Percentiles rank a stretch among this genome's conserved stretches.
Evolutionary conservation across 2,888 invertebrate species (phyloP).

Genomic region (Cynaeus angustus): DNA sequence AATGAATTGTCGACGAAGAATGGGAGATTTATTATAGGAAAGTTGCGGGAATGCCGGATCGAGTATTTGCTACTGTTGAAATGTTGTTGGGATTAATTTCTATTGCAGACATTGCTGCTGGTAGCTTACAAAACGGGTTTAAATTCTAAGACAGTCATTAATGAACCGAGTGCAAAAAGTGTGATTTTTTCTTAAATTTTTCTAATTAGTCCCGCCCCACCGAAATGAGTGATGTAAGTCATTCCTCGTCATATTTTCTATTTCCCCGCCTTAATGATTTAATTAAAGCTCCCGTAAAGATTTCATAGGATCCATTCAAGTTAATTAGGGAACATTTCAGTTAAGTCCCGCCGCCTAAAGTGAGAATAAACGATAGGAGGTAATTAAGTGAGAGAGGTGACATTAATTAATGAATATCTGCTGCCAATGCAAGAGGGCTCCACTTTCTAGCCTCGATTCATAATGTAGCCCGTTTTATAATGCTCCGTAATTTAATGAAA

Average conservation of each 20-base stretch:
- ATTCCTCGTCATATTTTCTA: constrained; percentile 28
- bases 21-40: constrained; percentile 1
- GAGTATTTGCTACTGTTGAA: not conserved
- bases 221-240: constrained; percentile 14
- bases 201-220: too few species aligned
- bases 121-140: too few species aligned
- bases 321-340: constrained; percentile 63
- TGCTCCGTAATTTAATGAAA: constrained; percentile 41
- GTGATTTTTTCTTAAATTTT: too few species aligned
- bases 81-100: too few species aligned
- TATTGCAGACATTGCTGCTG: too few species aligned
- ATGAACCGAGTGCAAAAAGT: too few species aligned
- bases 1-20: constrained; percentile 30
- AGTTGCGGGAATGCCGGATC: not conserved
- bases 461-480: constrained; percentile 36
- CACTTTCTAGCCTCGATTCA: constrained; percentile 34
- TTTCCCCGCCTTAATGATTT: constrained; percentile 56
- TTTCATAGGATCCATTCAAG: constrained; percentile 57
- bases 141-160: too few species aligned
- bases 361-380: constrained; percentile 63
- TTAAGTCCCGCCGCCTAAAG: constrained; percentile 59
- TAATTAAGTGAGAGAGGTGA: constrained; percentile 66
- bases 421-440: constrained; percentile 32
- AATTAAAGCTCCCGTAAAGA: constrained; percentile 56
- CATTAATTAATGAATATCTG: constrained; percentile 65